phyloP scores from a whole-genome alignment of 2,888 invertebrate genomes.

The Pyrgus malvae region DNA sequence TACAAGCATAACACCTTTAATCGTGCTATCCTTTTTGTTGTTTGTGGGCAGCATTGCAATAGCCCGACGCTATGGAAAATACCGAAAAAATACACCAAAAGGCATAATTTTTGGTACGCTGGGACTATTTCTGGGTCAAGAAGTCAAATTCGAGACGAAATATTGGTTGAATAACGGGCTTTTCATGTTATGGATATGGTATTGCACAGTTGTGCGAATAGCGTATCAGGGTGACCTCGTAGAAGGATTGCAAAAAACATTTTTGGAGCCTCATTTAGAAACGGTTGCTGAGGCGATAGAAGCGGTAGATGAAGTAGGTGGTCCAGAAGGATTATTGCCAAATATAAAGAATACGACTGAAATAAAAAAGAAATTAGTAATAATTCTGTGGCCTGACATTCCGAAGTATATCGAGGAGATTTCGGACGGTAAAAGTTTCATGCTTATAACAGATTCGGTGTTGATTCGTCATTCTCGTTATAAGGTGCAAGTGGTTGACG shows the following conservation, averaged over 20 bases:
- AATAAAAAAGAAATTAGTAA: conserved; percentile 38
- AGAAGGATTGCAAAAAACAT: conserved; percentile 44
- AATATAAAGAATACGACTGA: conserved; percentile 42
- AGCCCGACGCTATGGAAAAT: conserved; percentile 35
- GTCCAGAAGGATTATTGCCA: conserved; percentile 36
- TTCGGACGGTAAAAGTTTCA: conserved; percentile 46
- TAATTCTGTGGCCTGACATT: conserved; percentile 36
- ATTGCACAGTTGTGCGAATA: conserved; percentile 55
- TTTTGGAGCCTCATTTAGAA: conserved; percentile 47
- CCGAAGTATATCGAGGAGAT: conserved; percentile 39
- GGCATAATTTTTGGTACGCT: conserved; percentile 43
- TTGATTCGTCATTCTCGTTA: conserved; percentile 34
- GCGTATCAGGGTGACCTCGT: conserved; percentile 56
- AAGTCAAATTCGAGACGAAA: conserved; percentile 43
- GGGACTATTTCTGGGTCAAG: conserved; percentile 54
- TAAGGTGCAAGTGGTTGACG: conserved; percentile 45
- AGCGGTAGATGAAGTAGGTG: conserved; percentile 48
- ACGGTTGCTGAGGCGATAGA: conserved; percentile 46
- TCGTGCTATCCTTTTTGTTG: conserved; percentile 37
- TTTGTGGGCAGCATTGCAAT: conserved; percentile 39
- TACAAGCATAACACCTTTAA: conserved; percentile 42
- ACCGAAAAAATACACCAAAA: conserved; percentile 27
- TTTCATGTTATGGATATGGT: conserved; percentile 60
- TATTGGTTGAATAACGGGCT: conserved; percentile 46
- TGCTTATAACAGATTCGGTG: conserved; percentile 42